Evolutionary conservation across 1,140 invertebrate genomes (phyloP).

Genomic region (Yoshiicerus persimilis): DNA sequence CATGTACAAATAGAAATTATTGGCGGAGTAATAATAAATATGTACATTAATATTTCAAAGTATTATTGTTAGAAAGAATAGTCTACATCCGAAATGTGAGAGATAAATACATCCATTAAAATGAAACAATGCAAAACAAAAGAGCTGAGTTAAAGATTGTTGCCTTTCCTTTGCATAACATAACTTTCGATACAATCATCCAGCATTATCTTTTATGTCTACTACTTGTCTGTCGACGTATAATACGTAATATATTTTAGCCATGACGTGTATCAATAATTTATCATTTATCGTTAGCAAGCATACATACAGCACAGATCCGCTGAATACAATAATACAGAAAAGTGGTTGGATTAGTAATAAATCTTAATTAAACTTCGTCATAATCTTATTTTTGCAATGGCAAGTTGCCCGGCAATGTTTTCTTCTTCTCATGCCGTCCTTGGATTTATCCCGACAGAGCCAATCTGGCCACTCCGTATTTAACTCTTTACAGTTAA

Average conservation of each 20-base stretch:
- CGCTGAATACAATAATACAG: not conserved
- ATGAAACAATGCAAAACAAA: not conserved
- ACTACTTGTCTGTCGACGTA: not conserved
- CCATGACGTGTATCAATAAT: not conserved
- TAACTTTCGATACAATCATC: not conserved
- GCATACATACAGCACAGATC: not conserved
- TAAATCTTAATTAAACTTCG: slow-evolving; percentile 24
- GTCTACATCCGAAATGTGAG: not conserved
- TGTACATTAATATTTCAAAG: not conserved
- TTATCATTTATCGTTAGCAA: not conserved
- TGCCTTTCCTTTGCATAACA: not conserved
- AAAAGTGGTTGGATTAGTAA: too few species aligned
- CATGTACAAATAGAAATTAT: not conserved
- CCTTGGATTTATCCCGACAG: slow-evolving; percentile 61
- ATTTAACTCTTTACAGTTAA: slow-evolving; percentile 69
- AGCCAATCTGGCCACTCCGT: slow-evolving; percentile 63
- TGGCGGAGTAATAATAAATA: not conserved
- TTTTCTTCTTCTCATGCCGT: slow-evolving; percentile 61
- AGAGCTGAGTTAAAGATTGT: not conserved
- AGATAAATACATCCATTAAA: not conserved
- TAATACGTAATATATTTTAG: not conserved
- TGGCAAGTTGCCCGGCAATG: slow-evolving; percentile 71
- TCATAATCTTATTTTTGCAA: slow-evolving; percentile 61
- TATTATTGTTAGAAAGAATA: not conserved
- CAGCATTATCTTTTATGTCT: not conserved